Conservation (phyloP, 2,113 vertebrate genomes). For the Apodemus speciosus region DNA sequence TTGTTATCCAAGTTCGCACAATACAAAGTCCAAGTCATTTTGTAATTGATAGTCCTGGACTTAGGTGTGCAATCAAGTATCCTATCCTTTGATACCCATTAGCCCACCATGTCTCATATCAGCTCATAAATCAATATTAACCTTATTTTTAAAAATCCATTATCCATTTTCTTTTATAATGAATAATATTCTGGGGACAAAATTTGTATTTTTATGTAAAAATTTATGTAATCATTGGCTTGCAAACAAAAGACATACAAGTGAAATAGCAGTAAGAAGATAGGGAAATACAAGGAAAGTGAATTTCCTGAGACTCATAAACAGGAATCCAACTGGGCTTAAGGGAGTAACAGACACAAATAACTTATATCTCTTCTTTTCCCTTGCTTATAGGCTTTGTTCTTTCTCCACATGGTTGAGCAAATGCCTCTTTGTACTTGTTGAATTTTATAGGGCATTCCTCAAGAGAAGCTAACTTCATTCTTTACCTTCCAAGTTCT, state of each 20-base stretch:
- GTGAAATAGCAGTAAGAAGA: neutral
- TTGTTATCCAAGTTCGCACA: neutral
- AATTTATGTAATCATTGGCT: neutral
- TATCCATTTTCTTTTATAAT: neutral
- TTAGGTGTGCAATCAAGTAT: neutral
- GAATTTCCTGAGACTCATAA: constrained; percentile 26
- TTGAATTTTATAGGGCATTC: neutral
- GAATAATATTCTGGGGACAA: neutral
- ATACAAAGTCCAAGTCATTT: neutral
- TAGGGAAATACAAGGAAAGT: neutral
- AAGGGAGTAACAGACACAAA: neutral
- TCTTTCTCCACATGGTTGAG: constrained; percentile 10
- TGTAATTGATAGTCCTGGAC: neutral
- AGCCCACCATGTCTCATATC: neutral
- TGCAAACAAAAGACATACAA: neutral
- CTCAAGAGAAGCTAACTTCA: neutral
- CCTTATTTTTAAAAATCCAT: neutral
- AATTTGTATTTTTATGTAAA: neutral
- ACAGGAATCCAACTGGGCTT: neutral
- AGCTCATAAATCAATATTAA: neutral
- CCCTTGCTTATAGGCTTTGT: neutral
- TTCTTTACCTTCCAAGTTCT: neutral
- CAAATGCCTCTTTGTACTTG: neutral
- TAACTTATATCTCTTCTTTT: constrained; percentile 6
- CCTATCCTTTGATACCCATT: neutral